These are phyloP conservation scores for Agapornis canus DNA, from an alignment of 2,797 vertebrate species.

Conservation along the genomic window DNA sequence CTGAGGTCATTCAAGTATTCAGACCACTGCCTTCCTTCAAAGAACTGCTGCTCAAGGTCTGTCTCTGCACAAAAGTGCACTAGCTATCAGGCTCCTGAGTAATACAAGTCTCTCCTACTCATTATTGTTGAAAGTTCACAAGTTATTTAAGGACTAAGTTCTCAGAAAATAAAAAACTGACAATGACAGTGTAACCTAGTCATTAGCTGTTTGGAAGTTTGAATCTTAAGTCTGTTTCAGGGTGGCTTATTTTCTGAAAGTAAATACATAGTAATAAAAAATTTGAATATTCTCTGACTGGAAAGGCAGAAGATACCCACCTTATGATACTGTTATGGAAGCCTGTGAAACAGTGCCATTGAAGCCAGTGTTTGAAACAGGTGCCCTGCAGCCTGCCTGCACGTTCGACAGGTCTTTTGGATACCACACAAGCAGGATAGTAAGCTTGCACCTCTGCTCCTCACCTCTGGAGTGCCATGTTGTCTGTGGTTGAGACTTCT, in stretches of 20 bases:
- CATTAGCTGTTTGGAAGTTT: not conserved
- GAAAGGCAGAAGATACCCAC: not conserved
- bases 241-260: not conserved
- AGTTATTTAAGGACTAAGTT: not conserved
- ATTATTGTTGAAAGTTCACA: not conserved
- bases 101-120: not conserved
- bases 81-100: not conserved
- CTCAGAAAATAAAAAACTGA: not conserved
- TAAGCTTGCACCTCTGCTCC: not conserved
- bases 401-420: not conserved
- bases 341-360: not conserved
- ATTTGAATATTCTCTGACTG: not conserved
- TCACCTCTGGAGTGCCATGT: not conserved
- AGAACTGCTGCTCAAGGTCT: not conserved
- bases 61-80: not conserved
- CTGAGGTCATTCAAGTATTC: not conserved
- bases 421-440: rapidly evolving
- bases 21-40: not conserved
- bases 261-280: not conserved
- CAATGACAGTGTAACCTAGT: not conserved
- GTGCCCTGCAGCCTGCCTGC: not conserved
- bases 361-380: rapidly evolving
- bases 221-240: not conserved
- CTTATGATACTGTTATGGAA: not conserved
- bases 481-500: not conserved